Evolutionary conservation across 2,113 vertebrate species (phyloP), one percentile per base, ranked within the genome.

Genomic region (Cariama cristata): DNA sequence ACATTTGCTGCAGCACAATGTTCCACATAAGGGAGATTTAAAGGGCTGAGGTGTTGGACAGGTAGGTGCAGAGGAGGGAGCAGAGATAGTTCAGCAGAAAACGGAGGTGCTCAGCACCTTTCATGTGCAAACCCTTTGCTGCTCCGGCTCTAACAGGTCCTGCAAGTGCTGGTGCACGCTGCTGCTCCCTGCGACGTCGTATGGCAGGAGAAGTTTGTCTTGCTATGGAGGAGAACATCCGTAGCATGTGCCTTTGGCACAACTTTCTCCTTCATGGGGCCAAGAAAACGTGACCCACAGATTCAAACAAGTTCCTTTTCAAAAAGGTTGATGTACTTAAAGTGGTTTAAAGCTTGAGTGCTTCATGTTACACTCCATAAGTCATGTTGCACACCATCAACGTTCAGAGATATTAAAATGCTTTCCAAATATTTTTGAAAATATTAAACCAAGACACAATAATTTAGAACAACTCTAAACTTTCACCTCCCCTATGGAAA

Each of bases 81-180:
- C 50, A 8, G 0, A 1, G 15, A 3, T 30, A 44, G 58, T 4
- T 49, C 9, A 19, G 49, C 35, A 21, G 24, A 6, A 30, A 28
- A 22, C 2, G 1, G 45, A 26, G 33, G 19, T 4, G 50, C 79
- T 62, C 86, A 24, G 56, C 40, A 23, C 24, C 52, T 19, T 24
- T 7, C 79, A 4, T 0, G 0, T 6, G 27, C 62, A n/a, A 16
- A 20, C 6, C 23, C 38, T 13, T 5, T 4, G 4, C 40, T 2
- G 1, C 16, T 38, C 27, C 59, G 26, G 38, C 72, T 53, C 67
- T 5, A 33, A 5, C 6, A 15, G 30, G 6, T 38, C 62, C 38
- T 24, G 42, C 32, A 6, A 6, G 10, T 1, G 20, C 8, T 9
- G 32, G 4, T 22, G n/a, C 6, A 2, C 3, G 42, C 16, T 1